These are phyloP conservation scores for Toxonevra muliebris DNA, from an alignment of 2,888 invertebrate genomes.

Conservation along the genomic window DNA sequence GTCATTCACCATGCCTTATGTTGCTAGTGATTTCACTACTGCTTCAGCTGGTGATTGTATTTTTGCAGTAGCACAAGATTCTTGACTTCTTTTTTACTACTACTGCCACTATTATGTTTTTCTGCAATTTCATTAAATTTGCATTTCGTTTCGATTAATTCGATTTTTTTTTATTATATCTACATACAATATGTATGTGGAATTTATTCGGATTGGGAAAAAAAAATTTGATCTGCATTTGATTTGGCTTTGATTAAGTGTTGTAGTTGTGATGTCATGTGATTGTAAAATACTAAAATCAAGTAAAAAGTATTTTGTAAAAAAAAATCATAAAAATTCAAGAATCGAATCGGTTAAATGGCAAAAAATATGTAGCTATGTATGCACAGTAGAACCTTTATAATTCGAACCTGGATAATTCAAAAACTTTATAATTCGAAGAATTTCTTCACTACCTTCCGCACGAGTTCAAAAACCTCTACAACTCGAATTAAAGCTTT, in stretches of 20 bases:
- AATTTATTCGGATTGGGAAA: constrained; percentile 8
- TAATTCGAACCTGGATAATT: too few relatives aligned
- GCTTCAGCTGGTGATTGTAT: neutral
- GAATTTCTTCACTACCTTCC: too few relatives aligned
- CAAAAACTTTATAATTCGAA: too few relatives aligned
- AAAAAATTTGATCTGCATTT: constrained; percentile 28
- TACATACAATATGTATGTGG: too few relatives aligned
- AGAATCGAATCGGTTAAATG: too few relatives aligned
- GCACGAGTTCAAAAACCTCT: too few relatives aligned
- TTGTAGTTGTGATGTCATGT: constrained; percentile 18
- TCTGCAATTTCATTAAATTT: constrained; percentile 30
- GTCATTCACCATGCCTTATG: neutral
- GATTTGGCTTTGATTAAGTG: constrained; percentile 35
- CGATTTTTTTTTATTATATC: neutral
- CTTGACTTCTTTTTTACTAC: neutral
- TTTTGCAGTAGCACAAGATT: neutral
- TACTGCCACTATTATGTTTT: constrained; percentile 1
- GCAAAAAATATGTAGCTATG: too few relatives aligned
- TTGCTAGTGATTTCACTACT: neutral
- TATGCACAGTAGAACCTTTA: too few relatives aligned
- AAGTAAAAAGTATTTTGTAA: too few relatives aligned
- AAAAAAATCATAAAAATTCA: too few relatives aligned
- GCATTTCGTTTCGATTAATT: constrained; percentile 29
- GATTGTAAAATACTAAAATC: neutral
- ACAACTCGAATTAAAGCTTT: too few relatives aligned